Evolutionary conservation across 1,140 invertebrate species (phyloP).

Genomic region (Neuroterus valhalla): DNA sequence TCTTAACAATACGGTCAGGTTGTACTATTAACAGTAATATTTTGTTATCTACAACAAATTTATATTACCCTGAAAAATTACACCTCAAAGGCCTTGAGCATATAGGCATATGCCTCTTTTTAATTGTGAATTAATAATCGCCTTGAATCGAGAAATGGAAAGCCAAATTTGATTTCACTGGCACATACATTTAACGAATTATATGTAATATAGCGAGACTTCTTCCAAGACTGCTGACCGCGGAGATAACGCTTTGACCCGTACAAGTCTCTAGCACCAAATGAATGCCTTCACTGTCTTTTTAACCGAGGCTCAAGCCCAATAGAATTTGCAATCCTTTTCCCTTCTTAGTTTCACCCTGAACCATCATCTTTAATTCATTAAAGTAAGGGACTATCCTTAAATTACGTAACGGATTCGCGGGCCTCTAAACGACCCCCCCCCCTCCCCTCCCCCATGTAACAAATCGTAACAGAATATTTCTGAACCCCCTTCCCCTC

Average conservation of each 20-base stretch:
- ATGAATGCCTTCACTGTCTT: slow-evolving; percentile 72
- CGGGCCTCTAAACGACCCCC: too few relatives aligned
- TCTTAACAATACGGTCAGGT: neutral
- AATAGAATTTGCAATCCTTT: slow-evolving; percentile 67
- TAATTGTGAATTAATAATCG: too few relatives aligned
- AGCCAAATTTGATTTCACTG: slow-evolving; percentile 45
- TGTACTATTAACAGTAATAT: too few relatives aligned
- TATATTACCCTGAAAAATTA: too few relatives aligned
- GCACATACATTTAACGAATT: slow-evolving; percentile 43
- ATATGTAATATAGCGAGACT: slow-evolving; percentile 57
- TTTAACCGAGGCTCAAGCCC: slow-evolving; percentile 63
- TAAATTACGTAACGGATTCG: too few relatives aligned
- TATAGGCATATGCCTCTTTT: too few relatives aligned
- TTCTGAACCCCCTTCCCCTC: too few relatives aligned
- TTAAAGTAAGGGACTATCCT: too few relatives aligned
- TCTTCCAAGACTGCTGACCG: slow-evolving; percentile 69
- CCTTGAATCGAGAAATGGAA: slow-evolving; percentile 38
- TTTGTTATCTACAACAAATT: neutral
- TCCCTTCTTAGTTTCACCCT: slow-evolving; percentile 54
- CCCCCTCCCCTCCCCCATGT: too few relatives aligned
- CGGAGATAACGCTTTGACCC: slow-evolving; percentile 72
- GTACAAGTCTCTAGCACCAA: slow-evolving; percentile 64
- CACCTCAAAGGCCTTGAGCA: too few relatives aligned
- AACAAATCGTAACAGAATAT: too few relatives aligned
- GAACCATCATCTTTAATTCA: slow-evolving; percentile 10